Base-by-base conservation (phyloP, 2,888 invertebrate genomes). In the Aromia moschata region DNA sequence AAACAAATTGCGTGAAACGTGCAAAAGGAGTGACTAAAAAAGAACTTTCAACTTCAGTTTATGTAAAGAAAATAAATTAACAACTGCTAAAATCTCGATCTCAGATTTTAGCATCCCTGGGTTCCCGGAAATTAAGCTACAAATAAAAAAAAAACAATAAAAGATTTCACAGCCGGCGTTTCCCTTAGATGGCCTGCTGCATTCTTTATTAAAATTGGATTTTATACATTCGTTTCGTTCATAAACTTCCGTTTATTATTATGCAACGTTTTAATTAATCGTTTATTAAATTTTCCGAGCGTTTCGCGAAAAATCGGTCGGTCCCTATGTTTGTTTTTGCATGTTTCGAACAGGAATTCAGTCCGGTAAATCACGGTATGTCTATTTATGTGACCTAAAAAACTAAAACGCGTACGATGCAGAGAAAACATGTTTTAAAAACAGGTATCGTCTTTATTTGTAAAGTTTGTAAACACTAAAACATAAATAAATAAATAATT, bases 91-190 rank as follows among this genome's bases (percentile, higher is more conserved):
- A 56, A 56, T 46, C 40, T 37, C 38, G 47, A 56, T 56, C 36
- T 38, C 31, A 38, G 43, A 20, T 36, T 45, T 57, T 57, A 57
- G n/a, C n/a, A n/a, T n/a, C n/a, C n/a, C n/a, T n/a, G n/a, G n/a
- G n/a, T n/a, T n/a, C n/a, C n/a, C 52, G 57, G 57, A 57, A 57
- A 57, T 57, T 20, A 41, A 57, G 49, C 17, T 43, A 38, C 47
- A 56, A 47, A 56, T 56, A 56, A 56, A 47, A 56, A 46, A 25
- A 9, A 44, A 47, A 44, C 30, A 44, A 33, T 43, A 14, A 25
- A 14, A 12, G 18, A 15, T 12, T 20, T n/a, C n/a, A n/a, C n/a
- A n/a, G n/a, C 14, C 44, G 18, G 14, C 41, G 10, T 30, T 16
- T 16, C 43, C 15, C 30, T 14, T n/a, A n/a, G 45, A 12, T 15